Conservation (phyloP, 2,888 invertebrate species). For the Nipponacmea schrenckii region DNA sequence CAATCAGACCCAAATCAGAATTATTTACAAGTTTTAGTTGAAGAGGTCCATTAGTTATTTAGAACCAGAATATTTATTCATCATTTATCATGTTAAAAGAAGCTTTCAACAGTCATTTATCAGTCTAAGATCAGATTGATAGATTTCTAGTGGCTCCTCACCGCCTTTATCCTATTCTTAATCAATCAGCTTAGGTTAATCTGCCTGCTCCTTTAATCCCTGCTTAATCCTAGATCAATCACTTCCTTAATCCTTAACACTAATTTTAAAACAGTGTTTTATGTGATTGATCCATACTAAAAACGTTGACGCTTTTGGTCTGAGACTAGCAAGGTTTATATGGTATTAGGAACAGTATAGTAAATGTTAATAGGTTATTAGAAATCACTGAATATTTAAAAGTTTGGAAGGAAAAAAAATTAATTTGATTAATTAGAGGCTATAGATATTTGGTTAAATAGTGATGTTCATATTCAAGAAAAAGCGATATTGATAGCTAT, state of each 20-base stretch:
- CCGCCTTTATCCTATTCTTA: neutral
- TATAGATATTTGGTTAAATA: no score
- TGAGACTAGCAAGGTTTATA: no score
- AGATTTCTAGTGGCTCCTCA: neutral
- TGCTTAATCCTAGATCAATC: neutral
- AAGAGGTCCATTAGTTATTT: no score
- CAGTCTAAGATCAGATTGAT: neutral
- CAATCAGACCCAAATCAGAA: no score
- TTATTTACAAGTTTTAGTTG: no score
- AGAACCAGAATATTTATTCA: neutral
- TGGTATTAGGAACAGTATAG: no score
- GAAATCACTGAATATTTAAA: no score
- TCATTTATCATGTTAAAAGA: neutral
- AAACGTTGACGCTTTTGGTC: neutral
- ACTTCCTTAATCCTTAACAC: neutral
- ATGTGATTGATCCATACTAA: neutral
- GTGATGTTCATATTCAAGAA: no score
- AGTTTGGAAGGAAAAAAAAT: no score
- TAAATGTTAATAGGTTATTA: no score
- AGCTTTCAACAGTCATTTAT: neutral
- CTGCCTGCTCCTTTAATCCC: neutral
- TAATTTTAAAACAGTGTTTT: neutral
- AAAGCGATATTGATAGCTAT: no score
- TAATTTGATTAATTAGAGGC: no score
- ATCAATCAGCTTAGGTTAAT: neutral